Conservation (phyloP, 2,113 vertebrate genomes). For the Lagopus leucura region DNA sequence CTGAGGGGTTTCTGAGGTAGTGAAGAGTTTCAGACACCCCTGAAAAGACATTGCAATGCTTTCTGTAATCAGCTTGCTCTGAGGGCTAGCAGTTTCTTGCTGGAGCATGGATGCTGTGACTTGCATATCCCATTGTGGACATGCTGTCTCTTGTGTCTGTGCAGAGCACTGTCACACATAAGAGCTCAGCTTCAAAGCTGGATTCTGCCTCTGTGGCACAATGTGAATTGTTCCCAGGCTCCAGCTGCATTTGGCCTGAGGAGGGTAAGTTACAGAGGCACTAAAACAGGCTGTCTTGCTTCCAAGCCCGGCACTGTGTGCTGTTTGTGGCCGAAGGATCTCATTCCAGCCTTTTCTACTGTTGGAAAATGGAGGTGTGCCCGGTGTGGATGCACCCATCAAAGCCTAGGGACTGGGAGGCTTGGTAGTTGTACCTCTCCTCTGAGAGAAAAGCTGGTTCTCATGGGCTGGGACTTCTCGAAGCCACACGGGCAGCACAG, state of each 20-base stretch:
- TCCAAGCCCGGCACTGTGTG: background rate
- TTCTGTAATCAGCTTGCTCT: background rate
- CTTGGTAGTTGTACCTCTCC: background rate
- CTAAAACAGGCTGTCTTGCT: background rate
- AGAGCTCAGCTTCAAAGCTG: background rate
- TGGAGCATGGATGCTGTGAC: background rate
- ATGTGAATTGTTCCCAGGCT: background rate
- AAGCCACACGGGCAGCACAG: background rate
- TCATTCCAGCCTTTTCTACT: background rate
- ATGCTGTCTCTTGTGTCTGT: background rate
- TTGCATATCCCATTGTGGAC: background rate
- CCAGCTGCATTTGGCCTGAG: background rate
- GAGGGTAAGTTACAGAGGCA: background rate
- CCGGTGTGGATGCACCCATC: background rate
- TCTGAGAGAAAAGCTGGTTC: background rate
- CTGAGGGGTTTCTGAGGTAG: background rate
- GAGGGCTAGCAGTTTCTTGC: background rate
- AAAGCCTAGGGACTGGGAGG: background rate
- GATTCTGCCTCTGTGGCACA: background rate
- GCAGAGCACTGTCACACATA: background rate
- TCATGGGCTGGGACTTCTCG: accelerated
- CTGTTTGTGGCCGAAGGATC: background rate
- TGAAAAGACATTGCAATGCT: background rate
- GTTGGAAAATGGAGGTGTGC: background rate
- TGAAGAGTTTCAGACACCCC: background rate